A percentile compares a stretch with the other conserved stretches of the same genome.
Conservation (phyloP, 2,113 vertebrate species). For the Alligator sinensis region DNA sequence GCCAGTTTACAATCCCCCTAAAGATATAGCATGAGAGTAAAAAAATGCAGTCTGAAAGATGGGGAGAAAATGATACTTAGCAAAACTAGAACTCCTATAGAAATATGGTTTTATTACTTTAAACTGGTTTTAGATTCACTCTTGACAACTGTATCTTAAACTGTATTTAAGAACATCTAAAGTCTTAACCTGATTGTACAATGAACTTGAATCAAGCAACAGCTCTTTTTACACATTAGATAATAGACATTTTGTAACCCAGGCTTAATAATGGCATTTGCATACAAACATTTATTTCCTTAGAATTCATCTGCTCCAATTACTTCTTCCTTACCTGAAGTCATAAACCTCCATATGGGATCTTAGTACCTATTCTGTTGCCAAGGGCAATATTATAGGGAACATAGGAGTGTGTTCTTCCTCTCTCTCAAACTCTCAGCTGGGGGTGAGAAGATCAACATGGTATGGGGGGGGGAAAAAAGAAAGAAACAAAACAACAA, state of each 20-base stretch:
- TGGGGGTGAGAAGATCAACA: not conserved
- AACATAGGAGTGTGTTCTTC: not conserved
- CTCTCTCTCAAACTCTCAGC: not conserved
- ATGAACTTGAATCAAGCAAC: conserved; percentile 28
- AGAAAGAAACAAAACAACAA: not conserved
- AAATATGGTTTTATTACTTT: not conserved
- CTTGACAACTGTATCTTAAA: conserved; percentile 2
- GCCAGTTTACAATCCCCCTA: too few relatives aligned
- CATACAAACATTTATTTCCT: not conserved
- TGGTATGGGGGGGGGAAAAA: rapidly evolving
- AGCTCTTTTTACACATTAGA: conserved; percentile 11
- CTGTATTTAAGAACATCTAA: not conserved
- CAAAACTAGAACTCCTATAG: too few relatives aligned
- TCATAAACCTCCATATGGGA: not conserved
- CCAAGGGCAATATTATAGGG: rapidly evolving
- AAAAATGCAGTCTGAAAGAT: too few relatives aligned
- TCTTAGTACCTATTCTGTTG: not conserved
- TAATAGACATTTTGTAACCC: conserved; percentile 20
- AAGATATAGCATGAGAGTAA: too few relatives aligned
- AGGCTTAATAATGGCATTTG: not conserved
- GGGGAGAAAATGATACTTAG: too few relatives aligned
- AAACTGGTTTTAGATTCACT: not conserved
- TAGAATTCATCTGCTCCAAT: conserved; percentile 2
- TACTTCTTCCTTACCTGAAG: conserved; percentile 24
- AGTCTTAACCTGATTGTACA: not conserved